phyloP scores from a whole-genome alignment of 2,888 invertebrate species.

The Eupeodes latifasciatus region DNA sequence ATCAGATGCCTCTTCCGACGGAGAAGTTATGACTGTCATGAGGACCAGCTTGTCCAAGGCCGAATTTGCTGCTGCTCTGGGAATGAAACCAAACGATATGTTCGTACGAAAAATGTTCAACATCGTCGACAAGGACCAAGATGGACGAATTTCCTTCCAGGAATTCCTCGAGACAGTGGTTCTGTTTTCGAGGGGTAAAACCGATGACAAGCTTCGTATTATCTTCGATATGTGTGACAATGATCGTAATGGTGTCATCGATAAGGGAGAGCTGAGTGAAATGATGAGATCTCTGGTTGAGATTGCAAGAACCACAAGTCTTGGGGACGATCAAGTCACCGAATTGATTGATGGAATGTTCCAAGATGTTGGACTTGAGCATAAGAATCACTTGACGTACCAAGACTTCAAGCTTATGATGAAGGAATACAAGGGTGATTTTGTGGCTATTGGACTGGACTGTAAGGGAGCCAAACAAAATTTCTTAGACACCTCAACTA shows the following conservation, averaged over 20 bases:
- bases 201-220: conserved; percentile 96
- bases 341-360: conserved; percentile 98
- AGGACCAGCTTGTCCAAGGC: conserved; percentile 94
- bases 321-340: conserved; percentile 95
- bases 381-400: conserved; percentile 95
- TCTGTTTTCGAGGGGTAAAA: conserved; percentile 95
- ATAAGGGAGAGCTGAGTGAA: conserved; percentile 95
- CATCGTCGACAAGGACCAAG: conserved; percentile 96
- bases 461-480: conserved; percentile 98
- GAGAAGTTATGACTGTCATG: conserved; percentile 96
- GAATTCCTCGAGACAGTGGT: conserved; percentile 98
- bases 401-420: conserved; percentile 97
- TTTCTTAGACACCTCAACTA: conserved; percentile 96
- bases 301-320: conserved; percentile 95
- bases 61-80: conserved; percentile 97
- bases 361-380: conserved; percentile 94
- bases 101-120: conserved; percentile 99
- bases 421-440: conserved; percentile 98
- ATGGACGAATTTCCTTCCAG: conserved; percentile 97
- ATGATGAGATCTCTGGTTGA: conserved; percentile 97
- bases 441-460: conserved; percentile 96
- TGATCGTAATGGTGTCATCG: conserved; percentile 96
- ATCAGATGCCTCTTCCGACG: conserved; percentile 89
- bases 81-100: conserved; percentile 97
- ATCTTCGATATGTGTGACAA: conserved; percentile 99